Evolutionary conservation across 2,888 invertebrate genomes (phyloP).

Genomic region (Eupithecia vulgata): DNA sequence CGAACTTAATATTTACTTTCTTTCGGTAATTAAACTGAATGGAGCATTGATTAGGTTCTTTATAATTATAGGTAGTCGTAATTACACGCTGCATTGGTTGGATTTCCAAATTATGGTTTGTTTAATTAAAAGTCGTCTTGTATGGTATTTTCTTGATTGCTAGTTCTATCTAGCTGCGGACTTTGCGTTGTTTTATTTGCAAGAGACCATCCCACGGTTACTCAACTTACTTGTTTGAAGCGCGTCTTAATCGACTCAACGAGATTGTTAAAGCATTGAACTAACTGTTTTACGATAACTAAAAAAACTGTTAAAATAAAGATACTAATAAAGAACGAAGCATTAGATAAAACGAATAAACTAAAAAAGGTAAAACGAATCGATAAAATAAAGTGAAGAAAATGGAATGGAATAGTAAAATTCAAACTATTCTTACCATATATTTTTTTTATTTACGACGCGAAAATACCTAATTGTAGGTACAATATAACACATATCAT

Average conservation of each 20-base stretch:
- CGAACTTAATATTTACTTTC: conserved; percentile 78
- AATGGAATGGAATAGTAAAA: background rate
- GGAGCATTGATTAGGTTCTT: conserved; percentile 77
- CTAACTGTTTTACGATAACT: background rate
- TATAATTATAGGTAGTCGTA: conserved; percentile 73
- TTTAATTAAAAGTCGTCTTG: conserved; percentile 79
- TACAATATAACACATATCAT: background rate
- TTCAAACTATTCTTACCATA: background rate
- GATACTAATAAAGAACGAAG: background rate
- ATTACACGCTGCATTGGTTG: conserved; percentile 60
- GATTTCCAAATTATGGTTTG: conserved; percentile 75
- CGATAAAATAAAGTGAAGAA: background rate
- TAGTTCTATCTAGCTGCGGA: conserved; percentile 56
- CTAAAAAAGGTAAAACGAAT: background rate
- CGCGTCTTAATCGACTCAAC: background rate
- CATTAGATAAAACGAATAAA: background rate
- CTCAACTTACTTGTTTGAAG: conserved; percentile 6
- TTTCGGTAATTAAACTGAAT: conserved; percentile 76
- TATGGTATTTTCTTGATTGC: conserved; percentile 56
- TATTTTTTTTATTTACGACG: background rate
- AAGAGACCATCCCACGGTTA: conserved; percentile 18
- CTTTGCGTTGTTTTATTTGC: conserved; percentile 61
- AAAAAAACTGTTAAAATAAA: background rate
- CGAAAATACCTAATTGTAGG: background rate
- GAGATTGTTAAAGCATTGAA: background rate